phyloP scores from a whole-genome alignment of 1,140 invertebrate genomes.

The Lepidurus couesii region DNA sequence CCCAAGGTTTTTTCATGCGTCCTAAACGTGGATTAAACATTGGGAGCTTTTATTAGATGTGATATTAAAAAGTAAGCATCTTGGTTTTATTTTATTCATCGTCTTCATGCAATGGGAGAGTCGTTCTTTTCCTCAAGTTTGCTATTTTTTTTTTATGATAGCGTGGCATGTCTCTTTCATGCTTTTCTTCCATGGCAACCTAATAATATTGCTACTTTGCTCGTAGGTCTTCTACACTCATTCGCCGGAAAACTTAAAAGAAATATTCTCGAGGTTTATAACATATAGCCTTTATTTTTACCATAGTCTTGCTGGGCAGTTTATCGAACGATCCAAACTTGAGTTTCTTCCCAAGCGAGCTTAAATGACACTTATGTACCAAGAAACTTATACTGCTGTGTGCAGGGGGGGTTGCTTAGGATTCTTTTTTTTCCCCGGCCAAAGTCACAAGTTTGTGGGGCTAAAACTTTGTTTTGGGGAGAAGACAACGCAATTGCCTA shows the following conservation, averaged over 20 bases:
- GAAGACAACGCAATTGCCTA: background rate
- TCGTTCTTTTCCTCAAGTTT: background rate
- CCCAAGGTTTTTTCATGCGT: background rate
- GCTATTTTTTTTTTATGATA: background rate
- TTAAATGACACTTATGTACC: background rate
- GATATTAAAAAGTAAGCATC: background rate
- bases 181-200: background rate
- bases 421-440: background rate
- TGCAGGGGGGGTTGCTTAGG: too few relatives aligned
- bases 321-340: background rate
- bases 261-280: background rate
- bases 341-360: background rate
- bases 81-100: background rate
- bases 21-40: background rate
- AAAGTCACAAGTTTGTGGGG: background rate
- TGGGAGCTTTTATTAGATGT: background rate
- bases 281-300: background rate
- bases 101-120: background rate
- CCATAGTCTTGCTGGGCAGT: background rate
- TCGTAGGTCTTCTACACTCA: background rate
- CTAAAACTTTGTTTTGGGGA: background rate
- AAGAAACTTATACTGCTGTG: too few relatives aligned
- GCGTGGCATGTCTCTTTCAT: background rate
- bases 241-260: background rate
- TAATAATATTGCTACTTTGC: background rate